Evolutionary conservation across 2,888 invertebrate genomes (phyloP), one percentile per base, ranked within the genome.

Genomic region (Aricia artaxerxes): DNA sequence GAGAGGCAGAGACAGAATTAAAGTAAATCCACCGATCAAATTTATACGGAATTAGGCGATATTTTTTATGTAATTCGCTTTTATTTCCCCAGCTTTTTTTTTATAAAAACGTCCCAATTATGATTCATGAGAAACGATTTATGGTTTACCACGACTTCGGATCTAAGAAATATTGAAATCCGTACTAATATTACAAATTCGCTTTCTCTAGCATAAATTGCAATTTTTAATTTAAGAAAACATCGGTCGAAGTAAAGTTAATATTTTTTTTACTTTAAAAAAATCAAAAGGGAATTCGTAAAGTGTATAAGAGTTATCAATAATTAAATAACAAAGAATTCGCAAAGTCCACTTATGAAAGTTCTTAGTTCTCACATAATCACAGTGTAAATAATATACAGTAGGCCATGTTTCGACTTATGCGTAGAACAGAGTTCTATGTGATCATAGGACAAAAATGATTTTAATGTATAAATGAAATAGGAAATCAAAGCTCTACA

Each of bases 1-100:
- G 13, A 11, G n/a, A 49, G 49, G 75, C 49, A 3, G 75, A 24
- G 24, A 49, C 49, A 73, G 73, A 40, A 73, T 73, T 44, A 69
- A 69, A 69, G 69, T 35, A 69, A 69, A 69, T 69, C 69, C 16
- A 69, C 69, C 69, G 35, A 69, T 69, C 69, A 69, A 69, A 69
- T 69, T 69, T 69, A 69, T 69, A 38, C 35, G 69, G 69, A 69
- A 38, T 69, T 69, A 69, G 69, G 64, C 24, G 64, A 69, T 31
- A 31, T 69, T 69, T 69, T 69, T 69, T 69, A 5, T 69, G 69
- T 69, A 69, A 69, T 69, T 69, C 31, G 69, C 4, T 69, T 35
- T 69, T 38, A 69, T 69, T 38, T 16, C 35, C 6, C 1, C 24
- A 13, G 13, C 13, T 13, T 69, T 64, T 31, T 61, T 9, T 64